Evolutionary conservation across 2,113 vertebrate species (phyloP), one percentile per base, ranked within the genome.

Genomic region (Tragelaphus buxtoni): DNA sequence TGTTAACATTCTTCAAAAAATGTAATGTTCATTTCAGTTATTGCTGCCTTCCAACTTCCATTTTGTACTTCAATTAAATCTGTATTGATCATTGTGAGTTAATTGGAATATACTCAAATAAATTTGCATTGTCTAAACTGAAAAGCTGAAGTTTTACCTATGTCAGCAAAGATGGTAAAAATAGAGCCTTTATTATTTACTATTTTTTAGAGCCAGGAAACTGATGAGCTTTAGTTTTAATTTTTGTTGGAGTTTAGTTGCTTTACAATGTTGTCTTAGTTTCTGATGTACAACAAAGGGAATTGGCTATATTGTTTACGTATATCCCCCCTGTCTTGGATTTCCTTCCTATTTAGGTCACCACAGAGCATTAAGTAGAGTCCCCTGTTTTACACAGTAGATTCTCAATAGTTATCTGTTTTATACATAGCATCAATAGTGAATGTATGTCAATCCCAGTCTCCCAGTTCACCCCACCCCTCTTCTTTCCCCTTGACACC

Each of bases 61-160:
- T 91, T 94, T 86, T 22, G 60, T 4, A 63, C 10, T 55, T 91
- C 22, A 92, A 20, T 82, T 92, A 91, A 88, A 74, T 94, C 35
- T 32, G 1, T 61, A 94, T 92, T 96, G 55, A 92, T 72, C 30
- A 90, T 20, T 83, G 32, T 79, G 30, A 88, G 14, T 82, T 83
- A 96, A 91, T 5, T 83, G 13, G 9, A 1, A 35, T 42, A 28
- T 45, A 83, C 1, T 24, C 20, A 96, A 90, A 35, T 88, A 92
- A 69, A 92, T 94, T 92, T 96, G 4, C 42, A 76, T 86, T 83
- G 2, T 91, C 8, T 86, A 92, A 97, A 58, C 45, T 85, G 10
- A 32, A 84, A 79, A 51, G 7, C 7, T 83, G 89, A 60, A 89
- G 4, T 2, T 93, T 94, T 74, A 10, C 9, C 16, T 94, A 13